Percentiles rank a stretch among this genome's conserved stretches.
Evolutionary conservation across 2,797 vertebrate genomes (phyloP).

Genomic region (Spatula clypeata): DNA sequence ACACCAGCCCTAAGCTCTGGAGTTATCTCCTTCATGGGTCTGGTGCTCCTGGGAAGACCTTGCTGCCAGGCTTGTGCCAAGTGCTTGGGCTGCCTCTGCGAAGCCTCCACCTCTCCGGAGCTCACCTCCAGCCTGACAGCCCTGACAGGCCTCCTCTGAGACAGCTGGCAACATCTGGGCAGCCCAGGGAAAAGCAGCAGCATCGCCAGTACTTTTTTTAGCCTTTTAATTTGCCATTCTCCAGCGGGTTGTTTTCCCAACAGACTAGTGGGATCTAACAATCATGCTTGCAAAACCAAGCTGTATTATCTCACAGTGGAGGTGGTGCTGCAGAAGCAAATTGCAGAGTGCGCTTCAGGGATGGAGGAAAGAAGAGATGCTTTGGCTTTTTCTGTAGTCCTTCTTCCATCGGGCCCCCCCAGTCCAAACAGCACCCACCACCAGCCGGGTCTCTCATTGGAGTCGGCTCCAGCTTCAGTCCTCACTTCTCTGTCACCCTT

Average conservation of each 20-base stretch:
- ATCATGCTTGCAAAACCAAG: not conserved
- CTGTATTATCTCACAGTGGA: not conserved
- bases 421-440: not conserved
- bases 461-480: not conserved
- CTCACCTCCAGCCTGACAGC: not conserved
- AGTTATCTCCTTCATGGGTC: not conserved
- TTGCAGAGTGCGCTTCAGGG: not conserved
- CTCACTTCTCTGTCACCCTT: not conserved
- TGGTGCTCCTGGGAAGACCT: not conserved
- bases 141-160: not conserved
- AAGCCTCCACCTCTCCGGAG: not conserved
- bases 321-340: not conserved
- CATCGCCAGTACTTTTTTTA: not conserved
- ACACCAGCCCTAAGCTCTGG: rapidly evolving
- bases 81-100: rapidly evolving
- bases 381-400: not conserved
- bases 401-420: not conserved
- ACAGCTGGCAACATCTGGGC: not conserved
- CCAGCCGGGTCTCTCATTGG: rapidly evolving
- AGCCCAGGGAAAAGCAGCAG: not conserved
- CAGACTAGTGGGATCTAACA: not conserved
- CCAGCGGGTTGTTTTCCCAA: not conserved
- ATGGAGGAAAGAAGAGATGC: not conserved
- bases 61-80: rapidly evolving
- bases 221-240: not conserved